A percentile compares a stretch with the other conserved stretches of the same genome.
Conservation (phyloP, 2,888 invertebrate genomes). For the Seladonia tumulorum region DNA sequence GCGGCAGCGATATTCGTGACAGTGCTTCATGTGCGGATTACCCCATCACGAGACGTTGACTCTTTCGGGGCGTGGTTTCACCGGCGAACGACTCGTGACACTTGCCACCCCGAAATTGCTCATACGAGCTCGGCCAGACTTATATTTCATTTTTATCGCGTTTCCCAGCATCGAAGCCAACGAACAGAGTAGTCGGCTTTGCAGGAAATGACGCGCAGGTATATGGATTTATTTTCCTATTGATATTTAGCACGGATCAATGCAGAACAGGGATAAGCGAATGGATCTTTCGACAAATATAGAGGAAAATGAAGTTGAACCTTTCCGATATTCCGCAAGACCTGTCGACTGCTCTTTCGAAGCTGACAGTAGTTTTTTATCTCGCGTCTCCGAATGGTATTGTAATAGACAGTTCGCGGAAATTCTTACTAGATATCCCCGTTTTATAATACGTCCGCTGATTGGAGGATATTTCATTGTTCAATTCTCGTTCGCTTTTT, state of each 20-base stretch:
- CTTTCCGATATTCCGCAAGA: no score
- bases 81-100: not conserved
- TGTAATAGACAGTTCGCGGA: no score
- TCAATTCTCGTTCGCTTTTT: no score
- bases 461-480: no score
- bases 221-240: not conserved
- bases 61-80: not conserved
- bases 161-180: not conserved
- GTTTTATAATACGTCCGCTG: no score
- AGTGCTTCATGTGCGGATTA: not conserved
- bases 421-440: no score
- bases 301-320: no score
- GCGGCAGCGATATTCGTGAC: not conserved
- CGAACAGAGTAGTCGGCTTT: no score
- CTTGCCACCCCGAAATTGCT: not conserved
- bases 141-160: slow-evolving; percentile 1
- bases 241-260: not conserved
- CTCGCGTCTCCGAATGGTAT: no score
- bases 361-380: no score
- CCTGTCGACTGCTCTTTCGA: no score
- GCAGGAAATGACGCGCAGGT: not conserved
- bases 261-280: not conserved
- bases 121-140: not conserved
- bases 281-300: not conserved
- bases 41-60: not conserved